A percentile compares a stretch with the other conserved stretches of the same genome.
Evolutionary conservation across 1,140 invertebrate genomes (phyloP).

Genomic region (Lordiphosa clarofinis): DNA sequence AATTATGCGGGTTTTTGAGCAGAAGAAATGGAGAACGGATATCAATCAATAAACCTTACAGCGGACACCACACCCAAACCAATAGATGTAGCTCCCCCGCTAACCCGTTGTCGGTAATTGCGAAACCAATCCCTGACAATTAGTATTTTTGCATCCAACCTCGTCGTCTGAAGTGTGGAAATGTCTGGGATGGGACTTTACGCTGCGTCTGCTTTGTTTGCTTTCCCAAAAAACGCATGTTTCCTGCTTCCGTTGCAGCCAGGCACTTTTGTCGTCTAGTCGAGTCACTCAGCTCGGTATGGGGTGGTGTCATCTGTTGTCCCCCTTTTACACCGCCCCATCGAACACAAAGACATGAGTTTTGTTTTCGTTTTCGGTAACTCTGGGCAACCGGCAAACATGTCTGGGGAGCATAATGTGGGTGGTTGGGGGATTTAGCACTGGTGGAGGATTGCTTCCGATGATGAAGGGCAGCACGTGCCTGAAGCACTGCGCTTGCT

Average conservation of each 20-base stretch:
- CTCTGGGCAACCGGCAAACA: slow-evolving; percentile 53
- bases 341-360: slow-evolving; percentile 46
- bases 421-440: background rate
- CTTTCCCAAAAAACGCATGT: slow-evolving; percentile 52
- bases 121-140: no score
- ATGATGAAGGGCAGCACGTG: slow-evolving; percentile 38
- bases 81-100: slow-evolving; percentile 12
- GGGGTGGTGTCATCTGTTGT: slow-evolving; percentile 11
- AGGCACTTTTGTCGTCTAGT: slow-evolving; percentile 19
- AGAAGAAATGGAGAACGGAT: slow-evolving; percentile 5
- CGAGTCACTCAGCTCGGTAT: slow-evolving; percentile 27
- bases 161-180: background rate
- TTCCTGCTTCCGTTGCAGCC: slow-evolving; percentile 56
- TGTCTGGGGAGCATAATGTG: slow-evolving; percentile 36
- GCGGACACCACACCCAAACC: slow-evolving; percentile 11
- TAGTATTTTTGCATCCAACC: background rate
- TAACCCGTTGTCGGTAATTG: no score
- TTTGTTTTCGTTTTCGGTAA: slow-evolving; percentile 38
- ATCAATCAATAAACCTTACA: slow-evolving; percentile 51
- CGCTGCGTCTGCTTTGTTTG: slow-evolving; percentile 27
- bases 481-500: slow-evolving; percentile 50
- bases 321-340: slow-evolving; percentile 10
- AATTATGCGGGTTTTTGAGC: slow-evolving; percentile 42
- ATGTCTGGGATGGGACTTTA: background rate
- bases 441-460: slow-evolving; percentile 23